These are phyloP conservation scores for Drosophila neocordata DNA, from an alignment of 1,140 invertebrate species.

Conservation along the genomic window DNA sequence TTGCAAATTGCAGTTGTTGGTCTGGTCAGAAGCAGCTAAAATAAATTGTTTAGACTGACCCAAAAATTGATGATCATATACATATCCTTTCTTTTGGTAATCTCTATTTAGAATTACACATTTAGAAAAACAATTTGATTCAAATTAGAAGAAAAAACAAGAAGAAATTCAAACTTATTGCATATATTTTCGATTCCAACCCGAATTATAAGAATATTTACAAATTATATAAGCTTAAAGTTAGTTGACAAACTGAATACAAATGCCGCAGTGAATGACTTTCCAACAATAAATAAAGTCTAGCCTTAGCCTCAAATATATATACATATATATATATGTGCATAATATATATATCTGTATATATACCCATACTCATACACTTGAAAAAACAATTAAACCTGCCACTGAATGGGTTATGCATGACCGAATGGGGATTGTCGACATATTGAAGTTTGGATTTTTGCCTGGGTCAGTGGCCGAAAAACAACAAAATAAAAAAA, in stretches of 20 bases:
- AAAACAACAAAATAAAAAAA: conserved; percentile 21
- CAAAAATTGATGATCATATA: not conserved
- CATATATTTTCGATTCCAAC: too few species aligned
- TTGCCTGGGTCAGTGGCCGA: conserved; percentile 49
- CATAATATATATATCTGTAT: not conserved
- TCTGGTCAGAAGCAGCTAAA: not conserved
- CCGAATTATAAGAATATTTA: too few species aligned
- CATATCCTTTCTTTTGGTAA: not conserved
- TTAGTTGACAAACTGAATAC: too few species aligned
- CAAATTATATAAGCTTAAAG: too few species aligned
- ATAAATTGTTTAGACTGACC: conserved; percentile 25
- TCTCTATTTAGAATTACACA: too few species aligned
- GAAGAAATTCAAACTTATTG: too few species aligned
- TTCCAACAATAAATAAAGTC: conserved; percentile 73
- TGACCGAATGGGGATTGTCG: conserved; percentile 27
- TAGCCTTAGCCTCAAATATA: conserved; percentile 36
- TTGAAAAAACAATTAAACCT: conserved; percentile 69
- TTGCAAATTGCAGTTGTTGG: conserved; percentile 21
- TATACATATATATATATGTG: not conserved
- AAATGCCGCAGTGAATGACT: not conserved
- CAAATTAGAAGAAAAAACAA: too few species aligned
- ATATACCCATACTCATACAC: conserved; percentile 27
- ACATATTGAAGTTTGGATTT: conserved; percentile 14
- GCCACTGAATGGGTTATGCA: conserved; percentile 38
- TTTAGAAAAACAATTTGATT: too few species aligned